Evolutionary conservation across 2,797 vertebrate species (phyloP).

Genomic region (Odontamblyopus rebecca): DNA sequence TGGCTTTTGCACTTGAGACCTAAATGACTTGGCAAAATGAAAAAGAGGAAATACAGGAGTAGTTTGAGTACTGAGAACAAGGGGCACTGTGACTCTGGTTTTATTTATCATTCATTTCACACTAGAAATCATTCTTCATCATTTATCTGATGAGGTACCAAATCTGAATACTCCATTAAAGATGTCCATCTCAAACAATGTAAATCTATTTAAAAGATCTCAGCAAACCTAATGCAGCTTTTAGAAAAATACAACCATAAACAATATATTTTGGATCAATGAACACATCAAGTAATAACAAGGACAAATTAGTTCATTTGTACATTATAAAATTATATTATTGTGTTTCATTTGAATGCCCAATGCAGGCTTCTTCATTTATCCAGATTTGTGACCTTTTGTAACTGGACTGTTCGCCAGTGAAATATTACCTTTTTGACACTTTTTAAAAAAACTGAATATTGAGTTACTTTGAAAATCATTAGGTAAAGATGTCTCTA

Average conservation of each 20-base stretch:
- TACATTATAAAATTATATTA: too few relatives aligned
- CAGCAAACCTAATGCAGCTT: not conserved
- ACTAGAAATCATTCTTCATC: not conserved
- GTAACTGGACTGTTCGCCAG: not conserved
- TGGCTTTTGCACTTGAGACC: not conserved
- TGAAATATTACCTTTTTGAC: not conserved
- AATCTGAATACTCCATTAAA: not conserved
- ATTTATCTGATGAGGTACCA: not conserved
- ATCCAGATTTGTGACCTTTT: not conserved
- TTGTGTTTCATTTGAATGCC: too few relatives aligned
- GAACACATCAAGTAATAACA: not conserved
- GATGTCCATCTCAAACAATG: not conserved
- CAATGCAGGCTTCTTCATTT: not conserved
- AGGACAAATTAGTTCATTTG: too few relatives aligned
- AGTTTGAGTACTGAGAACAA: slow-evolving; percentile 1
- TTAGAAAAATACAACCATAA: not conserved
- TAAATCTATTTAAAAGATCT: not conserved
- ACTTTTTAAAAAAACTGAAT: not conserved
- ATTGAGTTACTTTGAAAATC: not conserved
- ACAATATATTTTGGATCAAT: too few relatives aligned
- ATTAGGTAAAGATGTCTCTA: not conserved
- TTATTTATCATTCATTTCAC: not conserved
- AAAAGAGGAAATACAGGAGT: not conserved
- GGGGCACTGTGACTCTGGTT: not conserved
- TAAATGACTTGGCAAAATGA: not conserved